Conservation (phyloP, 2,888 invertebrate species). For the Notocelia uddmanniana region DNA sequence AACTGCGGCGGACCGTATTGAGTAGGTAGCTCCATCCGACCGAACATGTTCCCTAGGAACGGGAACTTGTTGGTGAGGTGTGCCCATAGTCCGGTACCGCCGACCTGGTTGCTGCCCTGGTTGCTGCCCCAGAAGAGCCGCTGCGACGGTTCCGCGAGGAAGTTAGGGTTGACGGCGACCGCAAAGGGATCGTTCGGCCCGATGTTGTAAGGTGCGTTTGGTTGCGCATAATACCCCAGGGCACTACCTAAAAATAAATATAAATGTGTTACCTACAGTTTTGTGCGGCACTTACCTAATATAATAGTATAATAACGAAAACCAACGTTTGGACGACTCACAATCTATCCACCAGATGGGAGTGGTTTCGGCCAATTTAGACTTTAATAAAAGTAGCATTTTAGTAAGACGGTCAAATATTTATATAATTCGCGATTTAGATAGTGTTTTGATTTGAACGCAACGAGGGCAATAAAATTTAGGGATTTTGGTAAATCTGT, state of each 20-base stretch:
- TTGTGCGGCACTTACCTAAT: neutral
- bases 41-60: slow-evolving; percentile 76
- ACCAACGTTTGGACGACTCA: too few species aligned
- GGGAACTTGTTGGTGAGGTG: slow-evolving; percentile 79
- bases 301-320: too few species aligned
- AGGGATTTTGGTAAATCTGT: too few species aligned
- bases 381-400: too few species aligned
- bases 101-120: slow-evolving; percentile 78
- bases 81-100: slow-evolving; percentile 77
- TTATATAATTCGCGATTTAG: too few species aligned
- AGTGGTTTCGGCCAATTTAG: too few species aligned
- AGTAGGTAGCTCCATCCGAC: slow-evolving; percentile 71
- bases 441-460: too few species aligned
- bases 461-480: too few species aligned
- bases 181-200: slow-evolving; percentile 72
- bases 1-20: slow-evolving; percentile 54
- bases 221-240: slow-evolving; percentile 71
- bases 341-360: too few species aligned
- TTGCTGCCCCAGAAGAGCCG: slow-evolving; percentile 67
- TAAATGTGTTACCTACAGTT: slow-evolving; percentile 10
- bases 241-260: slow-evolving; percentile 70
- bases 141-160: slow-evolving; percentile 71
- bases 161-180: slow-evolving; percentile 62
- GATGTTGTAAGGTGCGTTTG: slow-evolving; percentile 71
- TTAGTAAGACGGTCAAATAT: too few species aligned